phyloP scores from a whole-genome alignment of 2,888 invertebrate species.

The Spialia ferax region DNA sequence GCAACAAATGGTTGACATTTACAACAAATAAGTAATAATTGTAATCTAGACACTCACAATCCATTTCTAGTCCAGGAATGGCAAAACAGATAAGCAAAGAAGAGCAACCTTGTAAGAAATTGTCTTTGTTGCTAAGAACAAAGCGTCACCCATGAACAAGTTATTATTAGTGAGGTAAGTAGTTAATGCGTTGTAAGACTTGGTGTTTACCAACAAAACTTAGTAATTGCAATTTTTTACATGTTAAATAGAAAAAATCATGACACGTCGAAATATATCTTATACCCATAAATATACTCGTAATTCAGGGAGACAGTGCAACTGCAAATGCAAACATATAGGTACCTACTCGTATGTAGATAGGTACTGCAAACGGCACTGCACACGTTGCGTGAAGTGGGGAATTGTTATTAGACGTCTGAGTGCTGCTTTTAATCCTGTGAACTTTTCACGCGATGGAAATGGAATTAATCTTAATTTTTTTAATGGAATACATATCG shows the following conservation, averaged over 20 bases:
- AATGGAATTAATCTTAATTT: not conserved
- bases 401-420: slow-evolving; percentile 10
- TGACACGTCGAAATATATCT: not conserved
- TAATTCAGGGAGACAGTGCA: not conserved
- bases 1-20: not conserved
- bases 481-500: not conserved
- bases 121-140: too few relatives aligned
- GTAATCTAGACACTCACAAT: too few relatives aligned
- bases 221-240: too few relatives aligned
- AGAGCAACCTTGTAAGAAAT: too few relatives aligned
- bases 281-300: too few relatives aligned
- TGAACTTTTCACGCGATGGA: not conserved
- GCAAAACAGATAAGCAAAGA: too few relatives aligned
- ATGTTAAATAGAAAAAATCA: not conserved
- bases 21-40: not conserved
- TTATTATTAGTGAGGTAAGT: too few relatives aligned
- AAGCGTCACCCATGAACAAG: too few relatives aligned
- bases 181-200: too few relatives aligned
- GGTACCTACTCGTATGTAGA: not conserved
- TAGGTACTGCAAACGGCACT: not conserved
- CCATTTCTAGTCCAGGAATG: not conserved
- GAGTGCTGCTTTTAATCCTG: not conserved
- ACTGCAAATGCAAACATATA: not conserved
- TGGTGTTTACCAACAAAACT: too few relatives aligned
- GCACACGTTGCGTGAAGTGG: slow-evolving; percentile 7